Conservation (phyloP, 35 echinoderm and acorn worm species). For the Diadema setosum region DNA sequence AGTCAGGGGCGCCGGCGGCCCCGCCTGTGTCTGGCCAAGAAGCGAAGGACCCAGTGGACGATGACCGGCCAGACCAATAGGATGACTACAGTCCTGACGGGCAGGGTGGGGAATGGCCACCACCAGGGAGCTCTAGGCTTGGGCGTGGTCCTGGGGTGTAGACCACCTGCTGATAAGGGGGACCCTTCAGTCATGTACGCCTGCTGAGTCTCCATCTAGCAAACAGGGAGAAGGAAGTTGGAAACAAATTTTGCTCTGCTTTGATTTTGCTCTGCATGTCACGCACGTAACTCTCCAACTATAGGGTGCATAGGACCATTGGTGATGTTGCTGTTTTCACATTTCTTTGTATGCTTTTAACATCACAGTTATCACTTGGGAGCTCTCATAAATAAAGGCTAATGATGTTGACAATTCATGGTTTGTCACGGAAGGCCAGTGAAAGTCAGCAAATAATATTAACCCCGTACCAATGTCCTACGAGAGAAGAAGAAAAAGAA, state of each 20-base stretch:
- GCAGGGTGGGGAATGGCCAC: constrained; percentile 53
- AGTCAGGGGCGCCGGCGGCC: neutral
- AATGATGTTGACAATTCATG: too few relatives aligned
- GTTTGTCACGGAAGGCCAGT: too few relatives aligned
- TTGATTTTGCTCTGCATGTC: too few relatives aligned
- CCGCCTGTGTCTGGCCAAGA: constrained; percentile 43
- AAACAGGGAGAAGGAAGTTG: neutral
- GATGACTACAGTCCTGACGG: constrained; percentile 49
- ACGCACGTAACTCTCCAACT: too few relatives aligned
- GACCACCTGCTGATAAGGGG: neutral
- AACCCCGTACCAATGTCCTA: too few relatives aligned
- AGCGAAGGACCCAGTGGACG: constrained; percentile 52
- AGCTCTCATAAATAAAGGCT: too few relatives aligned
- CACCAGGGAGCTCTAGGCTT: constrained; percentile 3
- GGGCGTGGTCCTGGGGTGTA: neutral
- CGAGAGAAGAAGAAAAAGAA: neutral
- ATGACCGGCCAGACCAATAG: constrained; percentile 87
- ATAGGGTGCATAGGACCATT: too few relatives aligned
- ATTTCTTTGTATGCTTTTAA: too few relatives aligned
- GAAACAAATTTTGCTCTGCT: too few relatives aligned
- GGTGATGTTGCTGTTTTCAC: too few relatives aligned
- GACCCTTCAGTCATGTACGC: constrained; percentile 12
- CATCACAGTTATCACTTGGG: too few relatives aligned
- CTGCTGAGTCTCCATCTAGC: neutral
- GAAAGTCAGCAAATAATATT: too few relatives aligned